phyloP scores from a whole-genome alignment of 2,113 vertebrate species.

The Anoura caudifer region DNA sequence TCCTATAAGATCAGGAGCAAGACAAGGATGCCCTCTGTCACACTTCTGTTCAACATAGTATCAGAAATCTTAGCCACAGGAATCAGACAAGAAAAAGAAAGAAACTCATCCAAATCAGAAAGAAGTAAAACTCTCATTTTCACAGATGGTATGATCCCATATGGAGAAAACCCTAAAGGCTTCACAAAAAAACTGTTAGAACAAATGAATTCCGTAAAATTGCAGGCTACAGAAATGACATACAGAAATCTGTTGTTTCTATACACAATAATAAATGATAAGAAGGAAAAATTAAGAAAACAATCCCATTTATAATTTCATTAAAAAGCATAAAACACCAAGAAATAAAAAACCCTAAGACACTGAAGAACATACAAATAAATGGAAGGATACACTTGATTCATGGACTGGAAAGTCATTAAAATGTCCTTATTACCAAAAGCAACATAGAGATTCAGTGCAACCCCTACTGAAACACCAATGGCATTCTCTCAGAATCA shows the following conservation, averaged over 20 bases:
- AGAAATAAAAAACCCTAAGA: neutral
- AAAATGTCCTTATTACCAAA: neutral
- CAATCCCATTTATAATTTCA: neutral
- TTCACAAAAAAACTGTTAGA: neutral
- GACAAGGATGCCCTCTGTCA: neutral
- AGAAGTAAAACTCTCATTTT: neutral
- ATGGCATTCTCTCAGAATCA: neutral
- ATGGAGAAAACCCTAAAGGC: neutral
- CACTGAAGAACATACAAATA: neutral
- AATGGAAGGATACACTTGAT: neutral
- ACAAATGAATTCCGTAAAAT: neutral
- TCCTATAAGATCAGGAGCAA: neutral
- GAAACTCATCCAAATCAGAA: neutral
- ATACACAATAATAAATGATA: neutral
- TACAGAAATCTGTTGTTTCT: neutral
- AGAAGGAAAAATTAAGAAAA: neutral
- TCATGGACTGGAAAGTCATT: neutral
- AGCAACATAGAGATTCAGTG: neutral
- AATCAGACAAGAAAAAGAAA: neutral
- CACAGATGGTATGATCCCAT: neutral
- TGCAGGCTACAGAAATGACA: neutral
- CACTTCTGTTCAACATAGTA: neutral
- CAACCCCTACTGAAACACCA: neutral
- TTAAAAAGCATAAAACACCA: neutral
- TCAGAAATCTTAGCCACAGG: neutral